Conservation (phyloP, 2,113 vertebrate genomes). For the Petromus typicus region DNA sequence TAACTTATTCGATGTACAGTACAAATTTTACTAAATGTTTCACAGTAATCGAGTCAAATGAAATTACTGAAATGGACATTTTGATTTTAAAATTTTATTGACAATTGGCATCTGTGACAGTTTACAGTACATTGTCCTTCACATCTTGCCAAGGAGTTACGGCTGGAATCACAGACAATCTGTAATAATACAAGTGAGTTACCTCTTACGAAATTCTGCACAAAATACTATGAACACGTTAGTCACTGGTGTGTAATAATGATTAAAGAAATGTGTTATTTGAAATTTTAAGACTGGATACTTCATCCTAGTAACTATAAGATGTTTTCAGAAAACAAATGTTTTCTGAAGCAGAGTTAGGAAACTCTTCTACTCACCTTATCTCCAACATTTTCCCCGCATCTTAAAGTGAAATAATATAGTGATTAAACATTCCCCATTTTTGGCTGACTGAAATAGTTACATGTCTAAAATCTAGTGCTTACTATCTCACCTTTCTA, state of each 20-base stretch:
- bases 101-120: background rate
- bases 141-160: background rate
- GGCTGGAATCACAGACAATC: background rate
- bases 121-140: background rate
- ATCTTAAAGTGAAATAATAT: background rate
- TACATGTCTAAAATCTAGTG: background rate
- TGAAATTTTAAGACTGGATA: background rate
- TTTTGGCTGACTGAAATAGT: background rate
- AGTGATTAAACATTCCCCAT: background rate
- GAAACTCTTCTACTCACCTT: background rate
- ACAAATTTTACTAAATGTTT: conserved; percentile 4
- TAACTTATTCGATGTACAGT: background rate
- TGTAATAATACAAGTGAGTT: background rate
- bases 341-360: background rate
- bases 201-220: background rate
- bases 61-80: background rate
- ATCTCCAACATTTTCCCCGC: background rate
- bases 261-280: background rate
- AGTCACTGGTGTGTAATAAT: background rate
- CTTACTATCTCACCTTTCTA: background rate
- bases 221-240: background rate
- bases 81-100: background rate
- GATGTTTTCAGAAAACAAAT: background rate
- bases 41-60: background rate
- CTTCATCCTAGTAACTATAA: background rate